Evolutionary conservation across 2,113 vertebrate genomes (phyloP).

Genomic region (Rhinichthys klamathensis): DNA sequence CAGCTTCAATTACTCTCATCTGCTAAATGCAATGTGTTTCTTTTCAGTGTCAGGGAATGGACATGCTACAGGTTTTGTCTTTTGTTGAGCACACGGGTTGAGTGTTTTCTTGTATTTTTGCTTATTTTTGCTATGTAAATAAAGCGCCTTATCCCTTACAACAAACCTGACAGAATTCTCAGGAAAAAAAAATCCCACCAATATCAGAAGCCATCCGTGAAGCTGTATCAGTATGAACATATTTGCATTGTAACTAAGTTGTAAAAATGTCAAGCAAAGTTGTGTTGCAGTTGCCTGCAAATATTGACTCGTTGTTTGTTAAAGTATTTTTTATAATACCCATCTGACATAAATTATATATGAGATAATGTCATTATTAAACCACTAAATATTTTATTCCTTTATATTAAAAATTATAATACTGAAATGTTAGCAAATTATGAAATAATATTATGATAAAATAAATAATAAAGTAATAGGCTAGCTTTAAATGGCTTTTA

Average conservation of each 20-base stretch:
- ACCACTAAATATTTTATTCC: not conserved
- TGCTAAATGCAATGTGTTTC: too few species aligned
- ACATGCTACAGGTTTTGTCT: too few species aligned
- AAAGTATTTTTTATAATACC: not conserved
- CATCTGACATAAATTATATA: not conserved
- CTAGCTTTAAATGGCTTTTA: conserved; percentile 22
- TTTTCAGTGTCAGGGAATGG: too few species aligned
- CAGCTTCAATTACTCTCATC: too few species aligned
- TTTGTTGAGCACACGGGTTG: too few species aligned
- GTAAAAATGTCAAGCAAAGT: not conserved
- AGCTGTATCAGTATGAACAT: not conserved
- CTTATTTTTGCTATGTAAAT: too few species aligned
- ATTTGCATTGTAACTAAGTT: not conserved
- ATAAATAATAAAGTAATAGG: not conserved
- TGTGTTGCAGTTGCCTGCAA: not conserved
- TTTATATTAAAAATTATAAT: not conserved
- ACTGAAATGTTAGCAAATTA: not conserved
- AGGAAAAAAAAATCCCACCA: not conserved
- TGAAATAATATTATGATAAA: not conserved
- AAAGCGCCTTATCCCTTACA: too few species aligned
- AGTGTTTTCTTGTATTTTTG: too few species aligned
- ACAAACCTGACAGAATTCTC: too few species aligned
- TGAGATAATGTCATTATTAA: not conserved
- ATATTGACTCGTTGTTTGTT: not conserved
- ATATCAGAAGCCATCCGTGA: not conserved